Evolutionary conservation across 30 jellyfish, hydroid and myxozoan genomes (phyloP).

Genomic region (Pelagia noctiluca): DNA sequence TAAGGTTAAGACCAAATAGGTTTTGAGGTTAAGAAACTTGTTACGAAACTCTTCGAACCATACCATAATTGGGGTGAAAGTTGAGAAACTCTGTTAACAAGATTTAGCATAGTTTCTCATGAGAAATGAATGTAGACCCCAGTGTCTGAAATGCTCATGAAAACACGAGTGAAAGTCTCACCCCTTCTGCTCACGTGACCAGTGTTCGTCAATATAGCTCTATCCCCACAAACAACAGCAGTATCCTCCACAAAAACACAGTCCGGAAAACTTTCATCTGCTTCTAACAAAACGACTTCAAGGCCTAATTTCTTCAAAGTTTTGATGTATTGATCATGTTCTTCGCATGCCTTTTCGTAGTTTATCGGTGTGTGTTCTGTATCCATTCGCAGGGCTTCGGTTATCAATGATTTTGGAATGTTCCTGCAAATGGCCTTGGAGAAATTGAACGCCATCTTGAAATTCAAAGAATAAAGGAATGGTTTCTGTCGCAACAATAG

Average conservation of each 20-base stretch:
- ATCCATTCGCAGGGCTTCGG: conserved; percentile 77
- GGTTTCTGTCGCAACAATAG: too few relatives aligned
- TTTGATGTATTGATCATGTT: conserved; percentile 45
- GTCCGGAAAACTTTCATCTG: conserved; percentile 93
- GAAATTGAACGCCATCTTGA: conserved; percentile 32
- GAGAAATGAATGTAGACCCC: too few relatives aligned
- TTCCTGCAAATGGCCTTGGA: conserved; percentile 83
- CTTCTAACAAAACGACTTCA: conserved; percentile 69
- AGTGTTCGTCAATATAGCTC: conserved; percentile 80
- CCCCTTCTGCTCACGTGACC: conserved; percentile 70
- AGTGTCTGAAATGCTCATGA: too few relatives aligned
- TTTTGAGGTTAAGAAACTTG: too few relatives aligned
- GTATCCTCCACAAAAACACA: conserved; percentile 97
- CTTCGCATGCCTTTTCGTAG: conserved; percentile 60
- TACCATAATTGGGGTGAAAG: too few relatives aligned
- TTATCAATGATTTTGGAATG: conserved; percentile 77
- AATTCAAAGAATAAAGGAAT: too few relatives aligned
- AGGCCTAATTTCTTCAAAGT: conserved; percentile 67
- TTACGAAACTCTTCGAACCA: too few relatives aligned
- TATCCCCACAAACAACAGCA: conserved; percentile 78
- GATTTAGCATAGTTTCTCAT: too few relatives aligned
- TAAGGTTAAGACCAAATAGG: too few relatives aligned
- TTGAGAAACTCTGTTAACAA: too few relatives aligned
- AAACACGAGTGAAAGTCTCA: too few relatives aligned
- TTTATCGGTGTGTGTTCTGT: conserved; percentile 36